A percentile compares a stretch with the other conserved stretches of the same genome.
Conservation (phyloP, 2,888 invertebrate genomes). For the Scaptomyza caliginosa region DNA sequence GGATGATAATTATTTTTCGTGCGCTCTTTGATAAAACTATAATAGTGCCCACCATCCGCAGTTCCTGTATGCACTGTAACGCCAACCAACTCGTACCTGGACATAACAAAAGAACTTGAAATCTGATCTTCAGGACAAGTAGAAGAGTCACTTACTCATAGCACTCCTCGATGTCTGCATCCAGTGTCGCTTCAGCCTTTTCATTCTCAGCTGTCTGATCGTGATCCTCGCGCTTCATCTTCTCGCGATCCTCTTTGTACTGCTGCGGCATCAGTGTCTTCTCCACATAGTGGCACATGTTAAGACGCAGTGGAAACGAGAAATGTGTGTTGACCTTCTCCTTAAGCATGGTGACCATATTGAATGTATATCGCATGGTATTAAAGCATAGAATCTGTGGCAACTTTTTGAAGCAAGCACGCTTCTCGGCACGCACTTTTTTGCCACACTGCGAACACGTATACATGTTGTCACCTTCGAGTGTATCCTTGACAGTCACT, state of each 20-base stretch:
- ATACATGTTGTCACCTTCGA: slow-evolving; percentile 99
- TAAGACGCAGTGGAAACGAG: slow-evolving; percentile 95
- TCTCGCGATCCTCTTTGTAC: slow-evolving; percentile 89
- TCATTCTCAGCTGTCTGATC: slow-evolving; percentile 57
- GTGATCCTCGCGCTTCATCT: slow-evolving; percentile 79
- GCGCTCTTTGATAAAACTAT: slow-evolving; percentile 96
- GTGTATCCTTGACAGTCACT: slow-evolving; percentile 97
- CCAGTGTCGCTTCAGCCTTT: slow-evolving; percentile 64
- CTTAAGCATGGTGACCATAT: slow-evolving; percentile 98
- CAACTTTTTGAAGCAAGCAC: slow-evolving; percentile 96
- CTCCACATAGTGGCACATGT: slow-evolving; percentile 98
- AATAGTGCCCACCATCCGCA: slow-evolving; percentile 98
- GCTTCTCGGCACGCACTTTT: slow-evolving; percentile 97
- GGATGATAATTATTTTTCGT: slow-evolving; percentile 86
- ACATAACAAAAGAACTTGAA: slow-evolving; percentile 56
- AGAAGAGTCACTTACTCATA: slow-evolving; percentile 87
- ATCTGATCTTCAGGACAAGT: not conserved
- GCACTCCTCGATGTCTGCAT: slow-evolving; percentile 88
- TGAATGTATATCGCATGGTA: slow-evolving; percentile 98
- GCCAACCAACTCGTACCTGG: slow-evolving; percentile 92
- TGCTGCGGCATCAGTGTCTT: slow-evolving; percentile 96
- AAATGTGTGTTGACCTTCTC: slow-evolving; percentile 99
- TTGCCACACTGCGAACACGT: slow-evolving; percentile 97
- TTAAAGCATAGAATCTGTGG: slow-evolving; percentile 97
- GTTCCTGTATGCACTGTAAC: slow-evolving; percentile 99